Base-by-base conservation (phyloP, 1,140 invertebrate genomes). In the Hydropsyche tenuis region DNA sequence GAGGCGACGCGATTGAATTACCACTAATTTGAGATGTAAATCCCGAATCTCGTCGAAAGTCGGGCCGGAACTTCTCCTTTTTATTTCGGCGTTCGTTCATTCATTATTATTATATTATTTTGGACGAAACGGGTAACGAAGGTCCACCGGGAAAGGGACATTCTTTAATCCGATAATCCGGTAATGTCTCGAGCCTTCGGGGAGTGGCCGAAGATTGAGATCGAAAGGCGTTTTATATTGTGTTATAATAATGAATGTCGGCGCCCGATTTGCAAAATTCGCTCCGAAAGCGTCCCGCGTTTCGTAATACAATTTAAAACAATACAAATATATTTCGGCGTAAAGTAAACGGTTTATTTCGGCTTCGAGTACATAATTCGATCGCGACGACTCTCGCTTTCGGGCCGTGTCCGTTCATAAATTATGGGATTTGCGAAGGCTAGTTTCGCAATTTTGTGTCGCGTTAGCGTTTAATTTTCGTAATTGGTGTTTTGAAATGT, bases 121-220 rank as follows among this genome's bases (percentile, higher is more conserved):
- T 37, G 3, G n/a, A n/a, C n/a, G 9, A 37, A 37, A 37, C 9
- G 30, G 30, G 9, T 37, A 37, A 37, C 3, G 30, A 37, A 37
- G 30, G n/a, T n/a, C n/a, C n/a, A 37, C 30, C 30, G 30, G 16
- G n/a, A 53, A 53, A 53, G 20, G 48, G 48, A 18, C 48, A 53
- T 53, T 20, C 48, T 53, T 53, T 53, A 53, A 53, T 53, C 48
- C 48, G 48, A 53, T 53, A 53, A 53, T 53, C 48, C 48, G 20
- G 20, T 18, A 53, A 53, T 53, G 20, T 53, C 48, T 53, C 9
- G 20, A 53, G 48, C 48, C 30, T 53, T 16, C 48, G 16, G 30
- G 30, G 30, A 9, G 30, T 4, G 30, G 9, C 30, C 30, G 30
- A 37, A 53, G 48, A 53, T 53, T 53, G 30, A n/a, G 48, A 53